These are phyloP conservation scores for Megalopta genalis DNA, from an alignment of 1,140 invertebrate genomes.

Conservation along the genomic window DNA sequence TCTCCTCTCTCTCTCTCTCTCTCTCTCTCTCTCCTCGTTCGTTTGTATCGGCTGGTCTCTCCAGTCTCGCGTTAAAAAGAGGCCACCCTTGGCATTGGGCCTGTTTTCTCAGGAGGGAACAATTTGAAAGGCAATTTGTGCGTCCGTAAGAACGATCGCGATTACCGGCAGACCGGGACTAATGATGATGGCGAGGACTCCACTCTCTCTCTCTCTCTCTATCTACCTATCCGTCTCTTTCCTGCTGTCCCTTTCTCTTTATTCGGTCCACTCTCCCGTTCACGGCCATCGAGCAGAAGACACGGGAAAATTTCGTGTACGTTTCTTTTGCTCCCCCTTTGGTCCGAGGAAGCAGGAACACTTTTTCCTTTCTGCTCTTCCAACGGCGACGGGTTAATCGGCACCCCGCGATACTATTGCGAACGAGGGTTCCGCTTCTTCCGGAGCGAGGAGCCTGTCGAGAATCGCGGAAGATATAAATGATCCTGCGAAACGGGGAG, in stretches of 20 bases:
- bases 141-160: constrained; percentile 67
- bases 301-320: constrained; percentile 53
- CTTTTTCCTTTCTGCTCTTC: not conserved
- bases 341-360: not conserved
- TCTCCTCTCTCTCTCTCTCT: no score
- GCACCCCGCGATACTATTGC: constrained; percentile 9
- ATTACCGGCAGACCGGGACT: constrained; percentile 66
- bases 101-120: constrained; percentile 61
- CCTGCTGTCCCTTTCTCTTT: no score
- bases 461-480: constrained; percentile 38
- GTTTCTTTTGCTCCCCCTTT: constrained; percentile 19
- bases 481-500: not conserved
- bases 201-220: constrained; percentile 29
- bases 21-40: constrained; percentile 40
- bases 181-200: constrained; percentile 63
- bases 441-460: no score
- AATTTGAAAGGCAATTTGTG: constrained; percentile 70
- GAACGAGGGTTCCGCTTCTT: constrained; percentile 2
- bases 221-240: not conserved
- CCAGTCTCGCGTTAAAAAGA: constrained; percentile 56
- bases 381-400: constrained; percentile 13
- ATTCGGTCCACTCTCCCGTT: constrained; percentile 24
- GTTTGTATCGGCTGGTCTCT: constrained; percentile 19
- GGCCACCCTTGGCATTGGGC: constrained; percentile 57
- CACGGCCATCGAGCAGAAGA: constrained; percentile 53